These are phyloP conservation scores for Apomyelois bistriatella DNA, from an alignment of 2,888 invertebrate genomes.

Conservation along the genomic window DNA sequence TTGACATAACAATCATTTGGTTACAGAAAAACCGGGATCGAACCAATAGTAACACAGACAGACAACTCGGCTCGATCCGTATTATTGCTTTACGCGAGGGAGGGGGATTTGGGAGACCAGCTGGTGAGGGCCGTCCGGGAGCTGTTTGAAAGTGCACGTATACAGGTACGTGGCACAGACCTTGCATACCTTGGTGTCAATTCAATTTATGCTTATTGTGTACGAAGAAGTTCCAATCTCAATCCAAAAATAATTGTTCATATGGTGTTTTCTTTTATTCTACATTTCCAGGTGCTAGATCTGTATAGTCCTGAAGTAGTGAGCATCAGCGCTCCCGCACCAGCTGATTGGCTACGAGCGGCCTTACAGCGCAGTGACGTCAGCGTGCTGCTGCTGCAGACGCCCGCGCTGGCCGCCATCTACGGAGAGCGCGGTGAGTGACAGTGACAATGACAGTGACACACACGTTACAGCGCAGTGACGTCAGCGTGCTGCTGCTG, in stretches of 20 bases:
- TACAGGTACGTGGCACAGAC: neutral
- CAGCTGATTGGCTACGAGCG: conserved; percentile 39
- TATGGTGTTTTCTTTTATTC: too few relatives aligned
- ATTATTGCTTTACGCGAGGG: conserved; percentile 69
- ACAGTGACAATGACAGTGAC: too few relatives aligned
- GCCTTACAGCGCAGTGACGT: conserved; percentile 24
- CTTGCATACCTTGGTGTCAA: too few relatives aligned
- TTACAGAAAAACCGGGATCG: neutral
- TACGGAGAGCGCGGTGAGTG: conserved; percentile 22
- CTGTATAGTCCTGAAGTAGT: conserved; percentile 33
- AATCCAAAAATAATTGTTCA: too few relatives aligned
- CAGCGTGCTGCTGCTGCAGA: conserved; percentile 54
- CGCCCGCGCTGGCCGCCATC: conserved; percentile 44
- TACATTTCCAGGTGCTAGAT: conserved; percentile 49
- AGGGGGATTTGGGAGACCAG: conserved; percentile 48
- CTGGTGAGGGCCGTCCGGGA: conserved; percentile 37
- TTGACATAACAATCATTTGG: too few relatives aligned
- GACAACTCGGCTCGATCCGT: conserved; percentile 25
- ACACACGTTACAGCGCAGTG: conserved; percentile 21
- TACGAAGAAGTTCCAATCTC: too few relatives aligned
- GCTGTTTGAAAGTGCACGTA: conserved; percentile 33
- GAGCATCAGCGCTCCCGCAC: conserved; percentile 29
- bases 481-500: conserved; percentile 46
- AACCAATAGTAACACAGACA: neutral
- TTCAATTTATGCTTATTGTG: too few relatives aligned